phyloP scores from a whole-genome alignment of 2,113 vertebrate genomes.

The Progne subis region DNA sequence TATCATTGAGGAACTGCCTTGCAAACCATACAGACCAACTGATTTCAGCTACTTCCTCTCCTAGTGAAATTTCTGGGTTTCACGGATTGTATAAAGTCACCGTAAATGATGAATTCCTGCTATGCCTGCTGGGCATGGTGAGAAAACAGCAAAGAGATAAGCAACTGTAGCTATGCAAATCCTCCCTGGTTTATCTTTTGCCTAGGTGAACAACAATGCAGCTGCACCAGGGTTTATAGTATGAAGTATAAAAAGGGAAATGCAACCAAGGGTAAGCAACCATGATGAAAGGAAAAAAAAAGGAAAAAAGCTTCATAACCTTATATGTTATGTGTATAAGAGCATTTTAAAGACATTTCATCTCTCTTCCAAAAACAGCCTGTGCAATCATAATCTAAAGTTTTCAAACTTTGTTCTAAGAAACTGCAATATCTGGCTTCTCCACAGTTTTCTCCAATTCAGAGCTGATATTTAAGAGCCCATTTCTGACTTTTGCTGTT shows the following conservation, averaged over 20 bases:
- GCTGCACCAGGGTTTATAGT: neutral
- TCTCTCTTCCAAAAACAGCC: neutral
- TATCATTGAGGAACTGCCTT: neutral
- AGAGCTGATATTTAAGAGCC: neutral
- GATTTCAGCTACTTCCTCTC: neutral
- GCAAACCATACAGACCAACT: neutral
- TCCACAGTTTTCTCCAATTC: neutral
- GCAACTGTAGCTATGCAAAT: conserved; percentile 18
- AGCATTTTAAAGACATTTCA: neutral
- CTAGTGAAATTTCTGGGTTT: neutral
- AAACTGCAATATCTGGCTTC: neutral
- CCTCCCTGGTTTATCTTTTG: conserved; percentile 13
- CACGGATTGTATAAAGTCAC: neutral
- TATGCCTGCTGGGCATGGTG: neutral
- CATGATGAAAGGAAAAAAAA: neutral
- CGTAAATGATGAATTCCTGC: neutral
- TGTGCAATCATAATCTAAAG: neutral
- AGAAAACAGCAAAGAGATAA: conserved; percentile 2
- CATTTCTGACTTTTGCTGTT: neutral
- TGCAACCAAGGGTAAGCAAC: neutral
- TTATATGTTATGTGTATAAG: neutral
- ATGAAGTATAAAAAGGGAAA: conserved; percentile 7
- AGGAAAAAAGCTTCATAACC: neutral
- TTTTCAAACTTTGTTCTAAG: neutral
- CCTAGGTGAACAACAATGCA: conserved; percentile 23